These are phyloP conservation scores for Anticlea derivata DNA, from an alignment of 2,888 invertebrate genomes.

Conservation along the genomic window DNA sequence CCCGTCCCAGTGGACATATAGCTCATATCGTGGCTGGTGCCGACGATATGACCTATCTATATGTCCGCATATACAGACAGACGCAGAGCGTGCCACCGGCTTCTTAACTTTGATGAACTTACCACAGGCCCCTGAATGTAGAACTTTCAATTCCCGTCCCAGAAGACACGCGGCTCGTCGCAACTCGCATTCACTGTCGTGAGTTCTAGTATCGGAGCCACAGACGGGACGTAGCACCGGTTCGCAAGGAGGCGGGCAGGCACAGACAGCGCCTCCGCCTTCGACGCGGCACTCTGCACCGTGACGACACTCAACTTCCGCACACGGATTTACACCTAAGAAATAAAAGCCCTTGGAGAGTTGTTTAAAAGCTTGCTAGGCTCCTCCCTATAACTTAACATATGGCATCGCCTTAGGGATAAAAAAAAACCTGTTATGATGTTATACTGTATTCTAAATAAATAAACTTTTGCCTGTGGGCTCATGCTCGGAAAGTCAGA, in stretches of 20 bases:
- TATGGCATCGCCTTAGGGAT: too few species aligned
- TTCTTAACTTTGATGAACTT: constrained; percentile 49
- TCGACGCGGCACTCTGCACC: constrained; percentile 94
- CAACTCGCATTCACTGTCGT: constrained; percentile 92
- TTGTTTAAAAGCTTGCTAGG: background rate
- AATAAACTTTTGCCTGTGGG: too few species aligned
- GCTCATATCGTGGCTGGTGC: too few species aligned
- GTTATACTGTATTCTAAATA: too few species aligned
- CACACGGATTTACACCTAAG: constrained; percentile 93
- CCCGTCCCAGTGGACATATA: too few species aligned
- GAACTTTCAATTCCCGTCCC: constrained; percentile 71
- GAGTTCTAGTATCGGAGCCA: constrained; percentile 92
- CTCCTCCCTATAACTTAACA: too few species aligned
- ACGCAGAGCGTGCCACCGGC: too few species aligned
- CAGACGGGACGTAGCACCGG: constrained; percentile 92
- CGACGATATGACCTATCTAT: too few species aligned
- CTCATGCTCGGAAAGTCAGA: too few species aligned
- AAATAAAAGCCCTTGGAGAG: background rate
- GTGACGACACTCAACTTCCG: constrained; percentile 89
- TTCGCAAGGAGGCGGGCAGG: constrained; percentile 92
- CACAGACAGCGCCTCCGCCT: constrained; percentile 90
- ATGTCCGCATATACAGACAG: too few species aligned
- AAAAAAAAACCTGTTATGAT: too few species aligned
- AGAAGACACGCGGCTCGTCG: constrained; percentile 87
- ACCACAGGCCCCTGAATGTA: constrained; percentile 80